Percentiles rank a stretch among this genome's conserved stretches.
These are phyloP conservation scores for Folsomia candida DNA, from an alignment of 2,888 invertebrate genomes.

Conservation along the genomic window DNA sequence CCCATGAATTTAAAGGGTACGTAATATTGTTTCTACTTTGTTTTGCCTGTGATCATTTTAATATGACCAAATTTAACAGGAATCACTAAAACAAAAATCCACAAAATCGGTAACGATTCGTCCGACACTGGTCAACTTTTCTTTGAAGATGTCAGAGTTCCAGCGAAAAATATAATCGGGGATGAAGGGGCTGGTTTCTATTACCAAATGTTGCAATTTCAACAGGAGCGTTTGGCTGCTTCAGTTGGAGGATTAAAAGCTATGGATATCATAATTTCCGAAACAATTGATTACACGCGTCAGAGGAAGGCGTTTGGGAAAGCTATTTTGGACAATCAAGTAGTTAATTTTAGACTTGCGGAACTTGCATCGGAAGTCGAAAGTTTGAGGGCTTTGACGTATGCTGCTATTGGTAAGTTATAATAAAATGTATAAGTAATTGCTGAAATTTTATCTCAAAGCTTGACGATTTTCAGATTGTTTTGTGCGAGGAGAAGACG, in stretches of 20 bases:
- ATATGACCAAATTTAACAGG: conserved; percentile 10
- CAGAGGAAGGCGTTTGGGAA: conserved; percentile 57
- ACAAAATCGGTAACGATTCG: conserved; percentile 58
- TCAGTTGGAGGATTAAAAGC: conserved; percentile 49
- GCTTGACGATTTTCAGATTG: conserved; percentile 38
- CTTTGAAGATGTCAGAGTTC: conserved; percentile 59
- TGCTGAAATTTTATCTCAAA: no score
- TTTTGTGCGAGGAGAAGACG: conserved; percentile 53
- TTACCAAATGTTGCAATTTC: conserved; percentile 61
- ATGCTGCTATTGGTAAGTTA: conserved; percentile 55
- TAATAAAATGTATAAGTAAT: no score
- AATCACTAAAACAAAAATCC: conserved; percentile 53
- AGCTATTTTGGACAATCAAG: conserved; percentile 56
- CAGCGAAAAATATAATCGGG: conserved; percentile 58
- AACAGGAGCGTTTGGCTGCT: conserved; percentile 58
- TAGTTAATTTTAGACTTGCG: conserved; percentile 59
- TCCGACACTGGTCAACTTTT: conserved; percentile 60
- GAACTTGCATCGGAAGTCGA: conserved; percentile 60
- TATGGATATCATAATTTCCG: conserved; percentile 37
- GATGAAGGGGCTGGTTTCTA: conserved; percentile 59
- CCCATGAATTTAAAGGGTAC: conserved; percentile 57
- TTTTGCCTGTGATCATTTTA: no score
- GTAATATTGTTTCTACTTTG: no score
- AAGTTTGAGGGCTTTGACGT: conserved; percentile 56
- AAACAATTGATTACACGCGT: conserved; percentile 58